These are phyloP conservation scores for Clistopyga incitator DNA, from an alignment of 2,888 invertebrate genomes.

Conservation along the genomic window DNA sequence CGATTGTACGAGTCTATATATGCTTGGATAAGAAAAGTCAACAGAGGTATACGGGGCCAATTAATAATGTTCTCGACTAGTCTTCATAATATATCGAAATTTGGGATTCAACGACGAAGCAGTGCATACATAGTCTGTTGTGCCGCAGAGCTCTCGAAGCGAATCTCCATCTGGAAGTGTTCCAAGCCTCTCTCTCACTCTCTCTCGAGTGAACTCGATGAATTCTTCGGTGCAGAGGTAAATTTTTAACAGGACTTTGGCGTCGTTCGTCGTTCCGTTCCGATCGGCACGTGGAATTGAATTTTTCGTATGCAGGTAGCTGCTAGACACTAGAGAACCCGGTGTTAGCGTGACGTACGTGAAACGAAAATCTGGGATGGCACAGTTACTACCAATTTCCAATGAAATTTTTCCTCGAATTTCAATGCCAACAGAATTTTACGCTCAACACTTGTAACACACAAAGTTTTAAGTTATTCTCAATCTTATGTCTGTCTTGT, in stretches of 20 bases:
- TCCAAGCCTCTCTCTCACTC: slow-evolving; percentile 34
- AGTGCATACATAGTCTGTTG: slow-evolving; percentile 19
- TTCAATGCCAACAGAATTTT: slow-evolving; percentile 37
- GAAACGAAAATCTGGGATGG: slow-evolving; percentile 33
- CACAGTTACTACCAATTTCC: slow-evolving; percentile 27
- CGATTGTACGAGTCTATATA: background rate
- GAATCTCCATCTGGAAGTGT: slow-evolving; percentile 38
- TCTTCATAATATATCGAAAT: slow-evolving; percentile 20
- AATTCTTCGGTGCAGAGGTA: slow-evolving; percentile 38
- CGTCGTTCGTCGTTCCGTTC: slow-evolving; percentile 17
- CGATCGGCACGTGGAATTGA: slow-evolving; percentile 23
- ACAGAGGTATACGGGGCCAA: background rate
- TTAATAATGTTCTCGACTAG: slow-evolving; percentile 20
- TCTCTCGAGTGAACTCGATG: slow-evolving; percentile 35
- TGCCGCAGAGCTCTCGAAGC: slow-evolving; percentile 35
- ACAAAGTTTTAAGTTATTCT: slow-evolving; percentile 38
- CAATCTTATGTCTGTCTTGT: slow-evolving; percentile 6
- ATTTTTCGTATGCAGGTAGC: slow-evolving; percentile 41
- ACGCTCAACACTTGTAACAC: slow-evolving; percentile 7
- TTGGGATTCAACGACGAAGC: background rate
- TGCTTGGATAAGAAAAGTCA: background rate
- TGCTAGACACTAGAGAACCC: background rate
- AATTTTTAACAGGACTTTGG: slow-evolving; percentile 38
- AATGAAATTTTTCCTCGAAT: slow-evolving; percentile 32
- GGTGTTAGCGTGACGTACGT: slow-evolving; percentile 22